Evolutionary conservation across 2,888 invertebrate genomes (phyloP), one percentile per base, ranked within the genome.

Genomic region (Chorisops tibialis): DNA sequence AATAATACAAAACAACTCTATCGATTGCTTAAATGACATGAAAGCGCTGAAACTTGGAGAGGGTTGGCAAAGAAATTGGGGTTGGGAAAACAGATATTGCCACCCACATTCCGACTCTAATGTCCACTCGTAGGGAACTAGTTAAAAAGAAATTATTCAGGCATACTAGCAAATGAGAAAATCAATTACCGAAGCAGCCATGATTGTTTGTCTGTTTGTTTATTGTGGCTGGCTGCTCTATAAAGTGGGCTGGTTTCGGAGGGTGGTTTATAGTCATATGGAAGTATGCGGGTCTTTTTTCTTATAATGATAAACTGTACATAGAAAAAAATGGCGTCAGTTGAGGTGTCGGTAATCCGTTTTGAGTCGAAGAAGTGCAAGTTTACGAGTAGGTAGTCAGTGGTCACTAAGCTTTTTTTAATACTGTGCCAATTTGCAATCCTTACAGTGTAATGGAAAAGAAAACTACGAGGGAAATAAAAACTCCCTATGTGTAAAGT

Each of bases 171-270:
- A 63, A 63, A 43, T 38, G 14, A 48, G 54, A 60, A 63, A 63
- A 63, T 63, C 63, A 63, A 63, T 63, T 62, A 62, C 24, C 35
- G 37, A 49, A 39, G 54, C 63, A 60, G 63, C 63, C 63, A 63
- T 63, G 63, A 60, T 58, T 63, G 54, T 59, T 49, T 59, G 51
- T 41, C 22, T 37, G 48, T 60, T 60, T 63, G 60, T 52, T 63
- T 60, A 63, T 30, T 30, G 30, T 30, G n/a, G 2, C 38, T 47
- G 63, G 49, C 22, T 37, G 37, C 48, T 47, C 35, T 37, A 37
- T 43, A 45, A 59, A 16, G 38, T 16, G n/a, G 37, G 38, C 30
- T 38, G 37, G 38, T 45, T 38, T 14, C 35, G 30, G 30, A 30
- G 41, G 56, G 18, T 9, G 45, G 12, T 37, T 19, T 14, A 45